Percentiles rank a stretch among this genome's conserved stretches.
Conservation (phyloP, 2,888 invertebrate species). For the Nipponacmea schrenckii region DNA sequence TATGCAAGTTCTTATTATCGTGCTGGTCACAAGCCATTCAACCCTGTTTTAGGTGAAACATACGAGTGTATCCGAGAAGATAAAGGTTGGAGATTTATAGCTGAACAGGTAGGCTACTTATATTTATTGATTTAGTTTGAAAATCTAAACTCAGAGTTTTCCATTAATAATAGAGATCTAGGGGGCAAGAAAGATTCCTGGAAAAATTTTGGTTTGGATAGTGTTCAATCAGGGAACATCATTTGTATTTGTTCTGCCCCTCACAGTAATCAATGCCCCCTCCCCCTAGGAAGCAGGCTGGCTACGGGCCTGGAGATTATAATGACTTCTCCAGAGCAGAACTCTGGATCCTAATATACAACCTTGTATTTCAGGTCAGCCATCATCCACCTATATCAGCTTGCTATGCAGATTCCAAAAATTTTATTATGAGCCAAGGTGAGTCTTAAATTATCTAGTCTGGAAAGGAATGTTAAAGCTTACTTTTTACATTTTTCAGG, state of each 20-base stretch:
- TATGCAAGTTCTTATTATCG: slow-evolving; percentile 80
- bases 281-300: no score
- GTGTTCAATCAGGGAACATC: neutral
- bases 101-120: slow-evolving; percentile 82
- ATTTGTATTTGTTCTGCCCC: no score
- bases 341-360: neutral
- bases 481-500: no score
- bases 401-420: slow-evolving; percentile 81
- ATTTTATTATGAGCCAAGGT: slow-evolving; percentile 82
- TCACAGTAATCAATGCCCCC: no score
- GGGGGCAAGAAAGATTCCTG: neutral
- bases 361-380: slow-evolving; percentile 73
- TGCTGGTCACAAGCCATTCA: slow-evolving; percentile 86
- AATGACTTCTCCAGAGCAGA: no score
- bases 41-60: slow-evolving; percentile 84
- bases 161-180: no score
- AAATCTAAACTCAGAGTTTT: neutral
- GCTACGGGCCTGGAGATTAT: no score
- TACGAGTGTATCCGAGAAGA: slow-evolving; percentile 84
- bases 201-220: neutral
- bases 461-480: neutral
- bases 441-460: neutral
- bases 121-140: neutral
- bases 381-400: slow-evolving; percentile 88
- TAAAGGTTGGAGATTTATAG: slow-evolving; percentile 80